Evolutionary conservation across 2,113 vertebrate species (phyloP).

Genomic region (Promerops cafer): DNA sequence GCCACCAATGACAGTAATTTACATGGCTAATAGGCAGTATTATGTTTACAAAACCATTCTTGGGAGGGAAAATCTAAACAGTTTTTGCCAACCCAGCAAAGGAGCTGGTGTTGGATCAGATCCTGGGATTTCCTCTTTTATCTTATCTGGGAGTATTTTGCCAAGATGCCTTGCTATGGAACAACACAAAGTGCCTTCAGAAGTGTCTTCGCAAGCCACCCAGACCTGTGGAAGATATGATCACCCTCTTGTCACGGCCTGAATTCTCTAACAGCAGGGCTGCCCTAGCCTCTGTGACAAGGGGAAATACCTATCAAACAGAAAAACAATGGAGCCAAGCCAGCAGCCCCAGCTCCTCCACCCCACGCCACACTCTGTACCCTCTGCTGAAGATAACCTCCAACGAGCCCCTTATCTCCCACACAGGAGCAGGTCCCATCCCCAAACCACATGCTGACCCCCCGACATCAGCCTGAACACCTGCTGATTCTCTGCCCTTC

Average conservation of each 20-base stretch:
- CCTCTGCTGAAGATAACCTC: neutral
- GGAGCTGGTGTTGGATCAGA: neutral
- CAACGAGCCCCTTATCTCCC: neutral
- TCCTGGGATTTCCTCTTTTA: neutral
- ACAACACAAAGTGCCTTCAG: fast-evolving
- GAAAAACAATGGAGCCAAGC: neutral
- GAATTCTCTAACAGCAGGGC: neutral
- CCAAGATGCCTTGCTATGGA: neutral
- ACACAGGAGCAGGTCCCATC: neutral
- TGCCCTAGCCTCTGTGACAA: fast-evolving
- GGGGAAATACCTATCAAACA: neutral
- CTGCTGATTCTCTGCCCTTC: neutral
- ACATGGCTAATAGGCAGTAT: slow-evolving; percentile 28
- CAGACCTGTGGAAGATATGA: neutral
- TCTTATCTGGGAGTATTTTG: neutral
- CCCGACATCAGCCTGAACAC: neutral
- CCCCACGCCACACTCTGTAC: neutral
- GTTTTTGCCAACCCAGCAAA: slow-evolving; percentile 4
- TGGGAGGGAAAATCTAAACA: neutral
- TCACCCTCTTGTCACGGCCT: neutral
- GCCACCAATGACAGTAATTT: slow-evolving; percentile 47
- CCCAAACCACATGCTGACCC: neutral
- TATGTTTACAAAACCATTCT: slow-evolving; percentile 38
- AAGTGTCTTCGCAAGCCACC: neutral
- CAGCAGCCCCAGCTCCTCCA: neutral